phyloP scores from a whole-genome alignment of 2,797 vertebrate species.

The Oreonectes daqikongensis region DNA sequence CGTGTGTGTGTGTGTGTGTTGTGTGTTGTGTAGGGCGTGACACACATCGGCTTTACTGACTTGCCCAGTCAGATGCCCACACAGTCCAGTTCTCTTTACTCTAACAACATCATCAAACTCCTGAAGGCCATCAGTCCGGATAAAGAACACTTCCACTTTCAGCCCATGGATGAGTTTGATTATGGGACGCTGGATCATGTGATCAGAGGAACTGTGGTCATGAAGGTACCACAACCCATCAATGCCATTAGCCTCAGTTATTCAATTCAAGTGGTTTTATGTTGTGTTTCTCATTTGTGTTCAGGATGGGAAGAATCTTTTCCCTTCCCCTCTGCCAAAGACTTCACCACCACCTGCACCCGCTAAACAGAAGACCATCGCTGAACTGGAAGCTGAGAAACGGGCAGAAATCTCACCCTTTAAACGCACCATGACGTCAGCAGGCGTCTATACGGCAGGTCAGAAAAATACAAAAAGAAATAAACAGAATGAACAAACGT shows the following conservation, averaged over 20 bases:
- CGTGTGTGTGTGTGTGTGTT: too few species aligned
- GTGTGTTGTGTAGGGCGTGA: conserved; percentile 76
- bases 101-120: conserved; percentile 85
- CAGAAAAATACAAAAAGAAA: conserved; percentile 27
- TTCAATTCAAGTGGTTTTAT: not conserved
- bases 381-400: conserved; percentile 73
- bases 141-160: conserved; percentile 83
- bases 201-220: conserved; percentile 77
- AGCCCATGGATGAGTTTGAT: conserved; percentile 80
- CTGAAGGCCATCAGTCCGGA: conserved; percentile 85
- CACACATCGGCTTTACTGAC: conserved; percentile 81
- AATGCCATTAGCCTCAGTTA: too few species aligned
- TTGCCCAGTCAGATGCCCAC: conserved; percentile 85
- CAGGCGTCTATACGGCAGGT: conserved; percentile 76
- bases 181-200: conserved; percentile 79
- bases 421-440: conserved; percentile 72
- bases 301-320: conserved; percentile 75
- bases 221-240: conserved; percentile 69
- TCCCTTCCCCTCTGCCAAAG: conserved; percentile 76
- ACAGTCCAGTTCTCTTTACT: conserved; percentile 86
- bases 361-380: conserved; percentile 65
- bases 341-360: conserved; percentile 62
- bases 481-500: not conserved
- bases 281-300: not conserved
- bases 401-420: conserved; percentile 66